phyloP scores from a whole-genome alignment of 2,797 vertebrate genomes.

The Halcyon leucocephala region DNA sequence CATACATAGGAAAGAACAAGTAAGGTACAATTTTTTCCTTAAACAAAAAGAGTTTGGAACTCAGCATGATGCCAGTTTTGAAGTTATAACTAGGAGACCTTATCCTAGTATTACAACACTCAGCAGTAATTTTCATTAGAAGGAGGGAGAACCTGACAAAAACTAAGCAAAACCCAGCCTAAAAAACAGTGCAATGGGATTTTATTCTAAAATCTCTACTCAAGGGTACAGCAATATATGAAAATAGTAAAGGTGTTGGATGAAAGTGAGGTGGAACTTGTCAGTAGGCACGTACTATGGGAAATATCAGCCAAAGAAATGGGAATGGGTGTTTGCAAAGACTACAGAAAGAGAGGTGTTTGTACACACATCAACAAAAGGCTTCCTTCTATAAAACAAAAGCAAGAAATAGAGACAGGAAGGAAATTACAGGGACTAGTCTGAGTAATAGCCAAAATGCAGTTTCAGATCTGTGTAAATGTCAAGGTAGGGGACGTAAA shows the following conservation, averaged over 20 bases:
- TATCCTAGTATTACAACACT: background rate
- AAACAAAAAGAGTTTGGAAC: background rate
- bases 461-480: background rate
- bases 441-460: constrained; percentile 26
- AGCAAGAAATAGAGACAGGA: constrained; percentile 41
- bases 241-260: background rate
- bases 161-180: background rate
- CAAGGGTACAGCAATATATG: background rate
- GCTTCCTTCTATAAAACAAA: constrained; percentile 39
- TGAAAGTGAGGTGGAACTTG: background rate
- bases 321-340: background rate
- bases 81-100: background rate
- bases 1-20: background rate
- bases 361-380: background rate
- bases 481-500: background rate
- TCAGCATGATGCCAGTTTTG: background rate
- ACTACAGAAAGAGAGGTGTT: background rate
- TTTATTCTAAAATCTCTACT: background rate
- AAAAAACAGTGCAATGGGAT: background rate
- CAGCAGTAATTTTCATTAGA: background rate
- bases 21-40: background rate
- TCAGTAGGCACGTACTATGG: background rate
- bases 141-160: background rate
- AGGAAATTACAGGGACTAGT: constrained; percentile 33
- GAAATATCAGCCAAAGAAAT: background rate